These are phyloP conservation scores for Callimorpha dominula DNA, from an alignment of 2,888 invertebrate genomes.

Conservation along the genomic window DNA sequence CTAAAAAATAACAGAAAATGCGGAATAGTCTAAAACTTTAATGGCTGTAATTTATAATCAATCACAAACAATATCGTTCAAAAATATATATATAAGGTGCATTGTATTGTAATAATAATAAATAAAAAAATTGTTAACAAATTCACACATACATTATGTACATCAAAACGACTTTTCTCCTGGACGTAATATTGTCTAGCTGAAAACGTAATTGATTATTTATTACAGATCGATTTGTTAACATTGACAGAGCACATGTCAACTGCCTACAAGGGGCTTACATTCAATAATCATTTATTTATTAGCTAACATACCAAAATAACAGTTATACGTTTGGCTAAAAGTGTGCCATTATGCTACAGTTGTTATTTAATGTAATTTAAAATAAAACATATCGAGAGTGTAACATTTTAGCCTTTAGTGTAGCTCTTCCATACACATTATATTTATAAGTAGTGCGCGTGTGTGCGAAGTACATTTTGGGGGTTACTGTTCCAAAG, in stretches of 20 bases:
- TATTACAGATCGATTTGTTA: not conserved
- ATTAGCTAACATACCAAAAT: constrained; percentile 62
- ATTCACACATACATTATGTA: not conserved
- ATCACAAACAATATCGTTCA: not conserved
- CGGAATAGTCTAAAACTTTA: not conserved
- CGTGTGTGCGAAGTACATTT: constrained; percentile 63
- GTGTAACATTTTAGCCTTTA: constrained; percentile 84
- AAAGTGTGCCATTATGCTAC: constrained; percentile 80
- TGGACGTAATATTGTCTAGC: not conserved
- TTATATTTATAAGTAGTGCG: constrained; percentile 69
- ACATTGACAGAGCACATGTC: not conserved
- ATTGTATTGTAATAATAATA: no score
- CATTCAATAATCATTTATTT: constrained; percentile 18
- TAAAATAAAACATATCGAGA: constrained; percentile 83
- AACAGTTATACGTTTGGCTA: constrained; percentile 68
- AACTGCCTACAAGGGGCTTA: not conserved
- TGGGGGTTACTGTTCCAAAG: constrained; percentile 39
- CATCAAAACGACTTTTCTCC: not conserved
- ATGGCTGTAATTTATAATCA: not conserved
- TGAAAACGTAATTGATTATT: not conserved
- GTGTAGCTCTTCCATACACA: constrained; percentile 85
- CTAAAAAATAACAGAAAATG: not conserved
- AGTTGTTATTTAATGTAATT: constrained; percentile 80
- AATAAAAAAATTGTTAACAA: not conserved
- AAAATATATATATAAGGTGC: no score